Conservation (phyloP, 2,797 vertebrate genomes). For the Oceanodroma leucorhoa region DNA sequence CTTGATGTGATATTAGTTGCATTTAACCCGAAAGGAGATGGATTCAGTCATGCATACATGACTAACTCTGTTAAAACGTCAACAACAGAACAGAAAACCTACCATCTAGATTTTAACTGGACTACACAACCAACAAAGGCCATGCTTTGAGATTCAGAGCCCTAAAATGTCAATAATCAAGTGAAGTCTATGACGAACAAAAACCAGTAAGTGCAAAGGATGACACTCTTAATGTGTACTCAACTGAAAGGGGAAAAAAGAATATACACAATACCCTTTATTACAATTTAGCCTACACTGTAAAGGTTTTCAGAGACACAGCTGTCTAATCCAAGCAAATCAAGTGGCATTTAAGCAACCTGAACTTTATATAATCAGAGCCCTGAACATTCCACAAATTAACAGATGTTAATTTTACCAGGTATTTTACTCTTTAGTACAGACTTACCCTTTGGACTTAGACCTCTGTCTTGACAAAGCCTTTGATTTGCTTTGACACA, state of each 20-base stretch:
- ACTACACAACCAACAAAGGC: neutral
- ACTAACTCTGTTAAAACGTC: slow-evolving; percentile 31
- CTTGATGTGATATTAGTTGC: neutral
- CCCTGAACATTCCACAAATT: neutral
- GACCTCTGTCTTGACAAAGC: neutral
- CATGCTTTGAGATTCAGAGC: neutral
- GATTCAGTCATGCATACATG: neutral
- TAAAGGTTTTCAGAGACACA: neutral
- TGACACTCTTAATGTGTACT: neutral
- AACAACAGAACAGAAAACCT: slow-evolving; percentile 11
- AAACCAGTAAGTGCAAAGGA: neutral
- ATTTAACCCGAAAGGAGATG: slow-evolving; percentile 34
- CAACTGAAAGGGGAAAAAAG: neutral
- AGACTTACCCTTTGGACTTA: neutral
- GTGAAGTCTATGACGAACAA: neutral
- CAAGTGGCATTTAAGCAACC: neutral
- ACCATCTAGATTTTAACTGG: neutral
- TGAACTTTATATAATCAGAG: neutral
- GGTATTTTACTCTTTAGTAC: neutral
- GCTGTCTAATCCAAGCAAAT: neutral
- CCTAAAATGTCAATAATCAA: neutral
- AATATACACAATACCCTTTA: neutral
- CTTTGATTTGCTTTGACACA: neutral
- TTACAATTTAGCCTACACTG: neutral
- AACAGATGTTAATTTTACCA: neutral